phyloP scores from a whole-genome alignment of 2,113 vertebrate genomes.

The Neotoma lepida region DNA sequence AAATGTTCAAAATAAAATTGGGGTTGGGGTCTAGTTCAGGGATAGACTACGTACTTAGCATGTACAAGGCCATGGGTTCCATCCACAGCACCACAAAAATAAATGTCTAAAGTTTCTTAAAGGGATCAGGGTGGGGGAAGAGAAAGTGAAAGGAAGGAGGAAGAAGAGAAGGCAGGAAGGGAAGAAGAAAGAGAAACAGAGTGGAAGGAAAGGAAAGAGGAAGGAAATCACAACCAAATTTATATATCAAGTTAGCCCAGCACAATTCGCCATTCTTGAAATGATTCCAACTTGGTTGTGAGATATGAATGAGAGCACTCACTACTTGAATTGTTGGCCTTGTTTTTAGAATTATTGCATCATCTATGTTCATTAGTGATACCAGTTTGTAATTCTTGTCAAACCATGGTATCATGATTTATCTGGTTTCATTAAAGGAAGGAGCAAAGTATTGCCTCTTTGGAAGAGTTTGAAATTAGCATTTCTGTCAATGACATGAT shows the following conservation, averaged over 20 bases:
- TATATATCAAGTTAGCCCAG: background rate
- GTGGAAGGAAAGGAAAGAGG: background rate
- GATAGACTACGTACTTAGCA: background rate
- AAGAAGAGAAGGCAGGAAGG: background rate
- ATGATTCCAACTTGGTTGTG: background rate
- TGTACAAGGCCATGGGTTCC: background rate
- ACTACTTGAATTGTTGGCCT: background rate
- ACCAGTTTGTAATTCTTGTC: background rate
- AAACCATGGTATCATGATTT: background rate
- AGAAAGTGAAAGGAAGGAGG: background rate
- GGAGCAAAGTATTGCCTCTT: background rate
- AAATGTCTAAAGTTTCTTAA: background rate
- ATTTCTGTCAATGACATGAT: slow-evolving; percentile 20
- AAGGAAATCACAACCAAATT: background rate
- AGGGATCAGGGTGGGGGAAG: background rate
- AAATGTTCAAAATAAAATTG: background rate
- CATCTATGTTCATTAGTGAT: background rate
- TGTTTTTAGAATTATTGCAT: slow-evolving; percentile 6
- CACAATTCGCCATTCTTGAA: background rate
- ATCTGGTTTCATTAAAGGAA: slow-evolving; percentile 32
- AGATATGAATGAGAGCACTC: background rate
- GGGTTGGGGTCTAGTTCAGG: background rate
- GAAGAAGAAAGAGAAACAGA: background rate
- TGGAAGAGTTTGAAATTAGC: background rate
- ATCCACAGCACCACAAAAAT: background rate